Base-by-base conservation (phyloP, 2,113 vertebrate species). In the Montifringilla adamsi region DNA sequence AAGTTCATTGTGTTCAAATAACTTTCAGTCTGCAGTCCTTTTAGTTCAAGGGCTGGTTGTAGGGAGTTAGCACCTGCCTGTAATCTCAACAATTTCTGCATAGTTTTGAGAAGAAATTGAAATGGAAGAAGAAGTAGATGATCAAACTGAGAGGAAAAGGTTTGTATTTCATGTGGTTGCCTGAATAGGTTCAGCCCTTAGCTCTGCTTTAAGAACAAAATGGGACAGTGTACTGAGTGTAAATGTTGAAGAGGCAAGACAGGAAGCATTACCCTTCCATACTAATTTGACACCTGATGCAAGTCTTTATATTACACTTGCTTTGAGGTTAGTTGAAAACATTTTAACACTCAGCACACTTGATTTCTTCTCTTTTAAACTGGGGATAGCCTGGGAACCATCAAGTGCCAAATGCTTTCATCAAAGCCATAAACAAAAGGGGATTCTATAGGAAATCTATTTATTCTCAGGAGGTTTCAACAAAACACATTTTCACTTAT, bases 401-500 rank as follows among this genome's bases (percentile, higher is more conserved):
- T 96, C 97, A 97, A 96, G 66, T 93, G 89, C 92, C 94, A 97
- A 95, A 93, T 70, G 68, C 83, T 97, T 97, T 97, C 94, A 96
- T 94, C 93, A 83, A 95, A 74, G 84, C 49, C 78, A 94, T 97
- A 97, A 97, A 97, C 90, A 97, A 96, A 96, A 90, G 87, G 70
- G 62, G 84, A 94, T 93, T 96, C 95, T 84, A 84, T 84, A 90
- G 95, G 93, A 97, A 97, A 97, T 87, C 94, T 84, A 91, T 90
- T 97, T 96, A 86, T 74, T 97, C 94, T 94, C 35, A 14, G 63
- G 73, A 95, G 95, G 47, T 90, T 97, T 97, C 95, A 95, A 96
- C 70, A 97, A 94, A 97, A 97, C 91, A 75, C 84, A 63, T 96
- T 97, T 97, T 95, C 88, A 93, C 82, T 98, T 95, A 96, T 97